These are phyloP conservation scores for Hydroisotoma schaefferi DNA, from an alignment of 2,888 invertebrate species.

Conservation along the genomic window DNA sequence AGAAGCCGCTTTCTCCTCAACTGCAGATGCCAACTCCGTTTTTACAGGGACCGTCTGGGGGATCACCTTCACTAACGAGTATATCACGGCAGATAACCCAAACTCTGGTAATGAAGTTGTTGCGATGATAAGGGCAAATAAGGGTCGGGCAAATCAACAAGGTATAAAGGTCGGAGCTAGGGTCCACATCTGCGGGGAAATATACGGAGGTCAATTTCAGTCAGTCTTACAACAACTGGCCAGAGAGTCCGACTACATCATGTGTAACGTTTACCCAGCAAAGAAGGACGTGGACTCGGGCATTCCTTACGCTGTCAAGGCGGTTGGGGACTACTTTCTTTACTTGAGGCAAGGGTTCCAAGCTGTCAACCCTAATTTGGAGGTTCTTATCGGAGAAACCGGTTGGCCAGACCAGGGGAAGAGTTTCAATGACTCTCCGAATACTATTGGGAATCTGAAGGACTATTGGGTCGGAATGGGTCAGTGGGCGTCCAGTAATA, in stretches of 20 bases:
- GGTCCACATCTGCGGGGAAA: conserved; percentile 42
- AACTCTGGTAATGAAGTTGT: conserved; percentile 11
- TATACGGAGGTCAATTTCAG: conserved; percentile 29
- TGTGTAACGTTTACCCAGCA: conserved; percentile 14
- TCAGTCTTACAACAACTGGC: conserved; percentile 16
- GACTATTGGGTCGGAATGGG: conserved; percentile 26
- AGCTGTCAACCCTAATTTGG: conserved; percentile 20
- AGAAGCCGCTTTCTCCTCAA: conserved; percentile 23
- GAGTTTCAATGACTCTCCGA: conserved; percentile 16
- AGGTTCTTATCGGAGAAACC: conserved; percentile 25
- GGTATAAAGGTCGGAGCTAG: conserved; percentile 42
- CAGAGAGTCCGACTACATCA: conserved; percentile 17
- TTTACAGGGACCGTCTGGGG: conserved; percentile 34
- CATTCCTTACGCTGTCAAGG: background rate
- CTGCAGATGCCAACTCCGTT: conserved; percentile 24
- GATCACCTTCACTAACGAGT: conserved; percentile 26
- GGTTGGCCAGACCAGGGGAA: conserved; percentile 29
- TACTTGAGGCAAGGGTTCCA: background rate
- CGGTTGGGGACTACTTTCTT: conserved; percentile 5
- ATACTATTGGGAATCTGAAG: conserved; percentile 12
- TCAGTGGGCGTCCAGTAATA: conserved; percentile 13
- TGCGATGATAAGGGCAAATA: conserved; percentile 30
- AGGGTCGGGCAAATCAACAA: conserved; percentile 23
- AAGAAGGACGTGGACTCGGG: background rate
- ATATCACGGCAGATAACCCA: conserved; percentile 7